Conservation (phyloP, 2,113 vertebrate species). For the Pelecanoides urinatrix region DNA sequence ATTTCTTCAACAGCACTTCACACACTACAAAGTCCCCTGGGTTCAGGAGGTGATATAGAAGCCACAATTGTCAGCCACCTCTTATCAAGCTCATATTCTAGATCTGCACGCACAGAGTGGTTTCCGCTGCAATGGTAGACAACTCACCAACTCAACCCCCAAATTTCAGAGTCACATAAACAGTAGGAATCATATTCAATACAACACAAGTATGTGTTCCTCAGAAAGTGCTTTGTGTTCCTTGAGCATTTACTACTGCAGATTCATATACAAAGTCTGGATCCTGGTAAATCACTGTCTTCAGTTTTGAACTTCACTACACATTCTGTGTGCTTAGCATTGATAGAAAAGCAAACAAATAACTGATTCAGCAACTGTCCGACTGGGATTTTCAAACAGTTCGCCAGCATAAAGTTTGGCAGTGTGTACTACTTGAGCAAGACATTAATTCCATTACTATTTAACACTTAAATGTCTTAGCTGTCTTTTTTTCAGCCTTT, state of each 20-base stretch:
- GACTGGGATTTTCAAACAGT: not conserved
- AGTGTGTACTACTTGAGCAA: not conserved
- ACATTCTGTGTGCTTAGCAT: not conserved
- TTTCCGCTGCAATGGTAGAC: not conserved
- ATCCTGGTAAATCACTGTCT: not conserved
- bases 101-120: not conserved
- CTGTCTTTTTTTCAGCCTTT: not conserved
- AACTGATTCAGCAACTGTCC: not conserved
- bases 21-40: not conserved
- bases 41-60: not conserved
- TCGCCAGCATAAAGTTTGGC: not conserved
- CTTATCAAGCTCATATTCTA: not conserved
- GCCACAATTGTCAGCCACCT: not conserved
- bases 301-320: not conserved
- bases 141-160: not conserved
- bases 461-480: not conserved
- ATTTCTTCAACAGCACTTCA: not conserved
- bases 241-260: not conserved
- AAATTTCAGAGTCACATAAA: not conserved
- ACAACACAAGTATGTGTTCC: not conserved
- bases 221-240: not conserved
- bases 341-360: not conserved
- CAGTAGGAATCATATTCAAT: not conserved
- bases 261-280: not conserved
- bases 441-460: not conserved